These are phyloP conservation scores for Sebastes dallii DNA, from an alignment of 2,797 vertebrate species.

Conservation along the genomic window DNA sequence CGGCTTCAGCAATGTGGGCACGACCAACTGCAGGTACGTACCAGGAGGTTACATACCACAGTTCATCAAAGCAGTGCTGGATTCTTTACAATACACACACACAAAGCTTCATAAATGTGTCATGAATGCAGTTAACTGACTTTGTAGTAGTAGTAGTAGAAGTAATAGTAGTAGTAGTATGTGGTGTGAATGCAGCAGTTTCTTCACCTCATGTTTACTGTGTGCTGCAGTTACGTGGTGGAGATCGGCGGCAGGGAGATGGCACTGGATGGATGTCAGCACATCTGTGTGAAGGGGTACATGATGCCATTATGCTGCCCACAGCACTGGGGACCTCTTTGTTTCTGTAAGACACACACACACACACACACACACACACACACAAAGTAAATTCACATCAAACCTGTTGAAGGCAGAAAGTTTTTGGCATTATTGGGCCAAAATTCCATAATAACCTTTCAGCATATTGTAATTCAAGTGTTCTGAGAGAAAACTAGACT, in stretches of 20 bases:
- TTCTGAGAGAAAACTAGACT: too few relatives aligned
- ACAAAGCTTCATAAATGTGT: background rate
- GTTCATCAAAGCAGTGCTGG: background rate
- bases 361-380: background rate
- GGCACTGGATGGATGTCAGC: slow-evolving; percentile 83
- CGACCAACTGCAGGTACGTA: slow-evolving; percentile 85
- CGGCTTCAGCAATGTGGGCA: slow-evolving; percentile 69
- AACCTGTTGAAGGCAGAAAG: too few relatives aligned
- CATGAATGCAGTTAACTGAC: background rate
- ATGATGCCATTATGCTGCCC: slow-evolving; percentile 86
- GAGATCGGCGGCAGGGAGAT: slow-evolving; percentile 76
- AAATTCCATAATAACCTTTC: too few relatives aligned
- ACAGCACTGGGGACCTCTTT: slow-evolving; percentile 89
- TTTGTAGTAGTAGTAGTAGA: too few relatives aligned
- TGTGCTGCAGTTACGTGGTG: slow-evolving; percentile 86
- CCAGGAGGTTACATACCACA: background rate
- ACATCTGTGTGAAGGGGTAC: slow-evolving; percentile 77
- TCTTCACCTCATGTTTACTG: background rate
- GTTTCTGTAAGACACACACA: slow-evolving; percentile 81
- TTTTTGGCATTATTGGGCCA: too few relatives aligned
- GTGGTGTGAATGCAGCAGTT: background rate
- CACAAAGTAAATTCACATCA: too few relatives aligned
- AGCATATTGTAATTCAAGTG: too few relatives aligned
- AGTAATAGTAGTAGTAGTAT: background rate
- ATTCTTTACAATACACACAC: background rate